Evolutionary conservation across 2,113 vertebrate species (phyloP), one percentile per base, ranked within the genome.

Genomic region (Rhynchopsitta pachyrhyncha): DNA sequence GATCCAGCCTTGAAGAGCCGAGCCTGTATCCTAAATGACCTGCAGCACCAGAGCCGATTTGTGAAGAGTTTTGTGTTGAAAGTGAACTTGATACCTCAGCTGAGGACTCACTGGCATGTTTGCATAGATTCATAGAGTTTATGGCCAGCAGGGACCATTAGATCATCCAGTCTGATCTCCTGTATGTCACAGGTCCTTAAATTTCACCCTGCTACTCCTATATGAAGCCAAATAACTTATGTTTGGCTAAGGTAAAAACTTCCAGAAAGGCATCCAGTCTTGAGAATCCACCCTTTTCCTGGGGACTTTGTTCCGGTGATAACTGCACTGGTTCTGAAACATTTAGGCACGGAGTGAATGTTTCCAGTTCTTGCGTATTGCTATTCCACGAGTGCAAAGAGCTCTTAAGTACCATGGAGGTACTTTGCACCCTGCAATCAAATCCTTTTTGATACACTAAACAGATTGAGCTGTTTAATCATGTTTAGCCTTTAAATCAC

Each of bases 91-190:
- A 97, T 96, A 96, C 86, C 97, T 94, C 96, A 93, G 93, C 80
- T 92, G 85, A 97, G 97, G 96, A 66, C 97, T 97, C 83, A 79
- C 93, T 96, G 96, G 95, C 97, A 4, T 86, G 82, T 97, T 97
- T 97, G 95, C 92, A 67, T n/a, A 22, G 94, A 95, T 95, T 97
- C 89, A 28, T 66, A 15, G 93, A 88, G 94, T 88, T 96, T 92
- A 92, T 84, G 82, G 96, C 91, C 96, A 96, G 82, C 82, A 74
- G 96, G 84, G 96, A 96, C 94, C 90, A 90, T 97, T 96, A 97
- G 96, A 97, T 97, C 96, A 96, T 96, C 87, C n/a, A 52, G 74
- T 93, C 93, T 93, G 96, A 97, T 96, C 95, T 97, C 94, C 94
- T 93, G 87, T 91, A 96, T 95, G 96, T 97, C 95, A 39, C 96